Evolutionary conservation across 2,113 vertebrate genomes (phyloP), one percentile per base, ranked within the genome.

Genomic region (Lycocorax pyrrhopterus): DNA sequence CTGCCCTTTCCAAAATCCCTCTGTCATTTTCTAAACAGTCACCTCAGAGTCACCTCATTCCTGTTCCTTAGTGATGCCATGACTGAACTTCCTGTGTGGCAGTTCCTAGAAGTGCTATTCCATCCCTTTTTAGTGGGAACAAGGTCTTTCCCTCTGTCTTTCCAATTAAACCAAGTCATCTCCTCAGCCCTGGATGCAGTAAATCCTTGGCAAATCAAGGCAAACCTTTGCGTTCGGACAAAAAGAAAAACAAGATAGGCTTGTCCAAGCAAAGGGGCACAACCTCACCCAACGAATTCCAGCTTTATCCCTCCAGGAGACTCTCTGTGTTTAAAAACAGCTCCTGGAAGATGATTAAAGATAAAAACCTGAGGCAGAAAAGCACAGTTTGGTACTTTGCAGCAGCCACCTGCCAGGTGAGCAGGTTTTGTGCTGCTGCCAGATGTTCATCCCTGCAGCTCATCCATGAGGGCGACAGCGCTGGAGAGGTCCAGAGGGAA

Each of bases 401-500:
- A 51, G 15, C 41, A 72, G 60, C 17, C 51, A 33, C 44, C 49
- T 41, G 67, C 1, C 35, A 55, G 56, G 18, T 37, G 68, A 66
- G 60, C 33, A 27, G 55, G 15, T 13, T 69, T 55, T 1, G 3
- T n/a, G 21, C 67, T 67, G n/a, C 62, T 85, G 87, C 74, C 68
- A 72, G 43, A 26, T 1, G 17, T 10, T 47, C 55, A 20, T 15
- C 75, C 75, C 71, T 29, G 55, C 23, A 6, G 37, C 63, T 63
- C 59, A 20, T 7, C 79, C 49, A 0, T 0, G 41, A 55, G 3
- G 5, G 22, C 2, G 43, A 35, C 39, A 9, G 49, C 0, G 1
- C 3, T 35, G n/a, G 46, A 39, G 23, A 71, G 60, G 20, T 20
- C 25, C 69, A 32, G 22, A 15, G 16, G 7, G 41, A 72, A 18